Conservation (phyloP, 2,888 invertebrate species). For the Arctia plantaginis region DNA sequence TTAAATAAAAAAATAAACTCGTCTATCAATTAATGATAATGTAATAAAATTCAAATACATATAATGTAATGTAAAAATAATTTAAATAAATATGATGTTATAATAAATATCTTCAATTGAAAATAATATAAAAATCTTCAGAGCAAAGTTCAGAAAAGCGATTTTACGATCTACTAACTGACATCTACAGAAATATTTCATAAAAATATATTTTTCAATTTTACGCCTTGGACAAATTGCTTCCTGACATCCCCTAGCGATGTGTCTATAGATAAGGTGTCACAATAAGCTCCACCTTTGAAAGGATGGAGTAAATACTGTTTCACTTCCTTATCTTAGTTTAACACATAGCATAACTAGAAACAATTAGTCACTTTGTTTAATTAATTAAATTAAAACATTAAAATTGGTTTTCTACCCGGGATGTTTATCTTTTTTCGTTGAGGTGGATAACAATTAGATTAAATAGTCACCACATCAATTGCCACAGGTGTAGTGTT, state of each 20-base stretch:
- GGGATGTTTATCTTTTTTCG: no score
- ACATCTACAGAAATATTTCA: conserved; percentile 18
- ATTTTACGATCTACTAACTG: background rate
- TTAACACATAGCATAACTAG: conserved; percentile 55
- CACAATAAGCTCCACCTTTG: conserved; percentile 37
- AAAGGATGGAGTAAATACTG: conserved; percentile 60
- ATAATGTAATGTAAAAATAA: no score
- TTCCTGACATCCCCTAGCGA: conserved; percentile 53
- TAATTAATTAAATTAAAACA: no score
- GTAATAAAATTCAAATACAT: no score
- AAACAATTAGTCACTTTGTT: conserved; percentile 42
- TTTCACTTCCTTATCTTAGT: conserved; percentile 57
- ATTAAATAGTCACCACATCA: background rate
- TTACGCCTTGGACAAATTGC: conserved; percentile 60
- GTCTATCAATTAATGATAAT: no score
- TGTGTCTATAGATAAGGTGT: conserved; percentile 45
- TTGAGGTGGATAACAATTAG: background rate
- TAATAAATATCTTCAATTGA: no score
- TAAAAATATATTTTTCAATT: conserved; percentile 54
- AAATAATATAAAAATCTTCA: background rate
- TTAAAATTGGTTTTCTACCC: background rate
- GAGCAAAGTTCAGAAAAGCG: background rate
- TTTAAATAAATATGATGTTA: no score
- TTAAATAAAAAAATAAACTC: no score
- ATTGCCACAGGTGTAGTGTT: background rate